A percentile compares a stretch with the other conserved stretches of the same genome.
Conservation (phyloP, 2,888 invertebrate species). For the Bruchidius siliquastri region DNA sequence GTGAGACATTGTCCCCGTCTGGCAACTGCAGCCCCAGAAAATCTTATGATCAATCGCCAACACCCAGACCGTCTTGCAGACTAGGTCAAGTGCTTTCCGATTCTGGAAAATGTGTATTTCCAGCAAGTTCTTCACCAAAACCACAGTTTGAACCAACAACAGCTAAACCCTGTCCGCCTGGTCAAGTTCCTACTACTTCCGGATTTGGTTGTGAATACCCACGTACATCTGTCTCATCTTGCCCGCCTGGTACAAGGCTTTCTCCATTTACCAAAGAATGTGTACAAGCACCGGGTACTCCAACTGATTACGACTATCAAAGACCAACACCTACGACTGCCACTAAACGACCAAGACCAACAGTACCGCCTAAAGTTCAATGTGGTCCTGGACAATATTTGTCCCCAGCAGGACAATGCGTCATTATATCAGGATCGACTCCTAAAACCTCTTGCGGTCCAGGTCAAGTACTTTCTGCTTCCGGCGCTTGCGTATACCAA, state of each 20-base stretch:
- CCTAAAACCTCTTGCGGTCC: slow-evolving; percentile 4
- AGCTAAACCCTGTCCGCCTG: slow-evolving; percentile 41
- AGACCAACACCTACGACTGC: not conserved
- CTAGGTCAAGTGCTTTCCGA: slow-evolving; percentile 13
- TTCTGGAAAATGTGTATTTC: slow-evolving; percentile 21
- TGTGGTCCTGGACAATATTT: slow-evolving; percentile 10
- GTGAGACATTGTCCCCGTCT: slow-evolving; percentile 14
- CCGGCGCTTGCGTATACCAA: slow-evolving; percentile 20
- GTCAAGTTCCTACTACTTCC: slow-evolving; percentile 12
- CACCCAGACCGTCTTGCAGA: slow-evolving; percentile 5
- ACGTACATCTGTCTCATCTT: slow-evolving; percentile 9
- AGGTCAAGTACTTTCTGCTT: slow-evolving; percentile 9
- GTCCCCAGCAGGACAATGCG: slow-evolving; percentile 15
- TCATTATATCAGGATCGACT: slow-evolving; percentile 9
- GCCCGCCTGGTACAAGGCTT: not conserved
- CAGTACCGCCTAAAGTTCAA: not conserved
- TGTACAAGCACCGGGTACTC: not conserved
- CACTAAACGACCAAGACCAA: not conserved
- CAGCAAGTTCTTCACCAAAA: not conserved
- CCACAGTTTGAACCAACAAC: slow-evolving; percentile 10
- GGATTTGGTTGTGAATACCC: slow-evolving; percentile 17
- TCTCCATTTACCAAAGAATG: not conserved
- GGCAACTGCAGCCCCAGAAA: slow-evolving; percentile 9
- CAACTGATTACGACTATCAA: slow-evolving; percentile 3
- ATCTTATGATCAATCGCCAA: slow-evolving; percentile 13